These are phyloP conservation scores for Agrenia bidenticulata DNA, from an alignment of 2,888 invertebrate genomes.

Conservation along the genomic window DNA sequence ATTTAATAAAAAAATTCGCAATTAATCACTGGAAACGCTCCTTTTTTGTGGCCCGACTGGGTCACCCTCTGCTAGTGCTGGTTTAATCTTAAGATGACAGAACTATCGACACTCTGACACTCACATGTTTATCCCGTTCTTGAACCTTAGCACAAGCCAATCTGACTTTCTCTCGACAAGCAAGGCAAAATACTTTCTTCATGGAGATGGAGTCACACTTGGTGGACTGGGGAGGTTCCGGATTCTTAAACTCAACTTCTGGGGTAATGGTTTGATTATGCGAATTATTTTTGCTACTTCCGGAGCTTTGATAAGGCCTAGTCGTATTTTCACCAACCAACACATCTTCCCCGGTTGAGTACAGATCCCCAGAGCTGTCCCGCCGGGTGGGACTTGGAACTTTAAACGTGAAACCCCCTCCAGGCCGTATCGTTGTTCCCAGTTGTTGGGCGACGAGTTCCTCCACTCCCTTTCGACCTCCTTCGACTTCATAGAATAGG, in stretches of 20 bases:
- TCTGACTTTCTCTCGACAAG: constrained; percentile 39
- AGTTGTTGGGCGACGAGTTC: constrained; percentile 25
- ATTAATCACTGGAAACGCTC: no score
- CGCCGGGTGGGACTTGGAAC: constrained; percentile 29
- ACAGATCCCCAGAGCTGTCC: no score
- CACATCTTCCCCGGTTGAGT: no score
- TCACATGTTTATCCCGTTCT: constrained; percentile 30
- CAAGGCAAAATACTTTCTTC: constrained; percentile 35
- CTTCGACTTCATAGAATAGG: constrained; percentile 34
- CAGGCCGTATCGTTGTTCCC: neutral
- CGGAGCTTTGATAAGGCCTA: no score
- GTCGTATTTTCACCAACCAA: no score
- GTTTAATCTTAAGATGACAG: neutral
- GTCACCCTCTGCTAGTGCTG: no score
- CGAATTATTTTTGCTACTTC: no score
- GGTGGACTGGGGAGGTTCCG: neutral
- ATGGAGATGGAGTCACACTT: constrained; percentile 13
- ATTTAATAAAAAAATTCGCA: no score
- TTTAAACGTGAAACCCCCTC: constrained; percentile 22
- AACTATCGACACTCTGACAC: neutral
- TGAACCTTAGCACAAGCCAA: constrained; percentile 27
- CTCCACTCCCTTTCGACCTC: constrained; percentile 30
- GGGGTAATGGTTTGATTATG: no score
- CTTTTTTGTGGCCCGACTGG: no score
- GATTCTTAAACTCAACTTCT: neutral